phyloP scores from a whole-genome alignment of 2,113 vertebrate species.

The Lepisosteus osseus region DNA sequence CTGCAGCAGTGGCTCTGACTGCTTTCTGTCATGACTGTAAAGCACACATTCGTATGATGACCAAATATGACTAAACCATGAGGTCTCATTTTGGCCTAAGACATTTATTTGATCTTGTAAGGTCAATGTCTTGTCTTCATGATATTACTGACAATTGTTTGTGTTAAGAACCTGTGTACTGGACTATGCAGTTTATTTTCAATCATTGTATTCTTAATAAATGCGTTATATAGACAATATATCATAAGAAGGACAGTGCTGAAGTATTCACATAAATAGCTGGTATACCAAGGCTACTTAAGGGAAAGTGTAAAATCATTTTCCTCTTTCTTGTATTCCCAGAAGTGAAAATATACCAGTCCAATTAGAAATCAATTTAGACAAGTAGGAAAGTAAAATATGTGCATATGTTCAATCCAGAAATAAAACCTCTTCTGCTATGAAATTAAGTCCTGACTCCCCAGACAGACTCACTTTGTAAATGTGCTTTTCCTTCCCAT shows the following conservation, averaged over 20 bases:
- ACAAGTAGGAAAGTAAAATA: not conserved
- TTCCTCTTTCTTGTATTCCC: conserved; percentile 42
- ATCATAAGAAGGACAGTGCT: no score
- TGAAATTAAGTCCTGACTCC: conserved; percentile 1
- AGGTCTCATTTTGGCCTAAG: not conserved
- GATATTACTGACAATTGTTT: not conserved
- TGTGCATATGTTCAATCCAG: not conserved
- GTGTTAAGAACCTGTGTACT: no score
- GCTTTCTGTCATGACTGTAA: not conserved
- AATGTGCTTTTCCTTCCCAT: not conserved
- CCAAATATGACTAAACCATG: not conserved
- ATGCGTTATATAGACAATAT: not conserved
- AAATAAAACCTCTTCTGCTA: not conserved
- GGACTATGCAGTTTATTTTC: no score
- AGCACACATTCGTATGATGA: not conserved
- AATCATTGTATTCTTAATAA: no score
- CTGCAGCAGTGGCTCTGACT: not conserved
- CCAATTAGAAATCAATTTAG: conserved; percentile 49
- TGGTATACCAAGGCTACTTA: not conserved
- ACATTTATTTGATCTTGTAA: not conserved
- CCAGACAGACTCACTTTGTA: not conserved
- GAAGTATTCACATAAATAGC: not conserved
- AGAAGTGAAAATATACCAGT: conserved; percentile 49
- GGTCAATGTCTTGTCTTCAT: not conserved
- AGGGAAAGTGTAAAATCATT: conserved; percentile 24